Base-by-base conservation (phyloP, 2,888 invertebrate genomes). In the Meteorus cinctellus region DNA sequence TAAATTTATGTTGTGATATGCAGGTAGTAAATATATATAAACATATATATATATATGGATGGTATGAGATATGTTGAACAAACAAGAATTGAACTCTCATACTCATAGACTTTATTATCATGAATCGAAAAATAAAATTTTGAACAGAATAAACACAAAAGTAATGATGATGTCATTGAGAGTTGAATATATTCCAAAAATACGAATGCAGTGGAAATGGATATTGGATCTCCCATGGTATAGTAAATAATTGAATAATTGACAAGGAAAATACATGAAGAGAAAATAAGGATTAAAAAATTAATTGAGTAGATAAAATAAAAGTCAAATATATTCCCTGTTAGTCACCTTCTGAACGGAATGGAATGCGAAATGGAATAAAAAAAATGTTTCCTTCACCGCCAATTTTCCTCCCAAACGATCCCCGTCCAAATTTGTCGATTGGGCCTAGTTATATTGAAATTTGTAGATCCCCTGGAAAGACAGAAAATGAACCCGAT, bases 1-100 rank as follows among this genome's bases (percentile, higher is more conserved):
- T 83, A 87, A 86, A 85, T 88, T 87, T 86, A 88, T 88, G 89
- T 89, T 89, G 89, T 89, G 89, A 89, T 89, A 89, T 87, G 88
- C 88, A 87, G 85, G 87, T 89, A 89, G 88, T 86, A 82, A 85
- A 85, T 84, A 86, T 83, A 83, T 84, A 81, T 84, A 85, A 83
- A 85, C 81, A 85, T 84, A 83, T 77, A 80, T 79, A 80, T 78
- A 83, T 82, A 81, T 81, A 82, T 81, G 81, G 81, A 83, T 81
- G 79, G 83, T 87, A 87, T 85, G 87, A 84, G 84, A 84, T 68
- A 85, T 84, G 86, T 86, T 86, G 84, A 65, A 85, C 83, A 81
- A 75, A 79, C 82, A 55, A 55, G 4, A 83, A 84, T 86, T 87
- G 79, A 85, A 85, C 85, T 87, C 88, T 88, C 86, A 83, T 88